These are phyloP conservation scores for Oeneis ivallda DNA, from an alignment of 2,888 invertebrate genomes.

Conservation along the genomic window DNA sequence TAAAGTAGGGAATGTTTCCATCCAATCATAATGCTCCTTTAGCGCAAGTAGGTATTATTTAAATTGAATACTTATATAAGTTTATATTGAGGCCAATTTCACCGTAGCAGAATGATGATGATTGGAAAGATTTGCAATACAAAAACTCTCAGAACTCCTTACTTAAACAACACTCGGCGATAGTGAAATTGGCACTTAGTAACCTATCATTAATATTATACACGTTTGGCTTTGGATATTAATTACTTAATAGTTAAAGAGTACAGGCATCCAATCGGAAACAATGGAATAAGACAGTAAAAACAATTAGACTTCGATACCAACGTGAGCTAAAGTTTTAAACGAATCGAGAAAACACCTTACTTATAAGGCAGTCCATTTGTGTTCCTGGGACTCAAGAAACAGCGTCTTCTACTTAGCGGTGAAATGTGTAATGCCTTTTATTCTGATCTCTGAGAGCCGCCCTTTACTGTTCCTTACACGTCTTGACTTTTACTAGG, in stretches of 20 bases:
- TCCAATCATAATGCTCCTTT: neutral
- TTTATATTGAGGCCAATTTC: neutral
- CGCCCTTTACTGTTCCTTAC: slow-evolving; percentile 49
- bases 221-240: neutral
- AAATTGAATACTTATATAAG: neutral
- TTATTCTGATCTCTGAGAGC: slow-evolving; percentile 49
- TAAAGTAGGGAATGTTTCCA: too few relatives aligned
- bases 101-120: too few relatives aligned
- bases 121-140: too few relatives aligned
- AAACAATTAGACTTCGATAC: slow-evolving; percentile 27
- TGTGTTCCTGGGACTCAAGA: slow-evolving; percentile 52
- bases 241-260: too few relatives aligned
- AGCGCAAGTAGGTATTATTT: neutral
- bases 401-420: slow-evolving; percentile 77
- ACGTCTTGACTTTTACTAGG: slow-evolving; percentile 44
- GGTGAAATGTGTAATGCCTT: slow-evolving; percentile 69
- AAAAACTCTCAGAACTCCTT: too few relatives aligned
- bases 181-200: neutral
- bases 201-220: neutral
- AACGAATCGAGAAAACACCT: slow-evolving; percentile 38
- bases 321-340: slow-evolving; percentile 31
- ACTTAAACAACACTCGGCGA: too few relatives aligned
- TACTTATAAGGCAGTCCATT: slow-evolving; percentile 72
- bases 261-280: slow-evolving; percentile 5
- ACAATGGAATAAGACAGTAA: slow-evolving; percentile 21